Conservation (phyloP, 1,140 invertebrate genomes). For the Tetramorium alpestre region DNA sequence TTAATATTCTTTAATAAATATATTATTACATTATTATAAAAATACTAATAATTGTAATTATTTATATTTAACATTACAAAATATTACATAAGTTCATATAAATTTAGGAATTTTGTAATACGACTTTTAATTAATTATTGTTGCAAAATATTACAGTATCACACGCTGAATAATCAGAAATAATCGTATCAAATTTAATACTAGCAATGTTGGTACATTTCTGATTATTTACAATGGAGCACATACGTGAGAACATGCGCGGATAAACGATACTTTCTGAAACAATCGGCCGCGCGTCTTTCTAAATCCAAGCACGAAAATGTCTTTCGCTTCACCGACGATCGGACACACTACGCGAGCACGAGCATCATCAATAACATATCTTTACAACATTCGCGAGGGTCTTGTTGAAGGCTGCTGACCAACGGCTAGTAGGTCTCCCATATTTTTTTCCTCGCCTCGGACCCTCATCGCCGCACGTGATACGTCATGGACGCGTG, state of each 20-base stretch:
- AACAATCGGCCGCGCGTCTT: not conserved
- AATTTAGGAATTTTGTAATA: not conserved
- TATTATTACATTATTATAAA: not conserved
- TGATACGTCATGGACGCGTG: slow-evolving; percentile 50
- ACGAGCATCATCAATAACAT: slow-evolving; percentile 3
- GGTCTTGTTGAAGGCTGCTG: not conserved
- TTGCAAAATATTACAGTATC: not conserved
- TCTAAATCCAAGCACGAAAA: not conserved
- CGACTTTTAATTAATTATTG: not conserved
- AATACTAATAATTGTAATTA: not conserved
- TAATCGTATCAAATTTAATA: not conserved
- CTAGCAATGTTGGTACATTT: not conserved
- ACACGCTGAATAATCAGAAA: not conserved
- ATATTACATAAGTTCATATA: not conserved
- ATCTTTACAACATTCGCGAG: slow-evolving; percentile 7
- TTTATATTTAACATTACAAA: not conserved
- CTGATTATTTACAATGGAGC: not conserved
- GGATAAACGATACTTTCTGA: not conserved
- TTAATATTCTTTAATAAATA: slow-evolving; percentile 17
- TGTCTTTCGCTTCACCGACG: not conserved
- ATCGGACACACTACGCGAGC: not conserved
- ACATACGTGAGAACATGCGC: not conserved
- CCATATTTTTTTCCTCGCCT: slow-evolving; percentile 3
- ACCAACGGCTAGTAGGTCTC: not conserved
- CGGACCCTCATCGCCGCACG: not conserved